Evolutionary conservation across 1,140 invertebrate genomes (phyloP).

Genomic region (Ctenoplectra terminalis): DNA sequence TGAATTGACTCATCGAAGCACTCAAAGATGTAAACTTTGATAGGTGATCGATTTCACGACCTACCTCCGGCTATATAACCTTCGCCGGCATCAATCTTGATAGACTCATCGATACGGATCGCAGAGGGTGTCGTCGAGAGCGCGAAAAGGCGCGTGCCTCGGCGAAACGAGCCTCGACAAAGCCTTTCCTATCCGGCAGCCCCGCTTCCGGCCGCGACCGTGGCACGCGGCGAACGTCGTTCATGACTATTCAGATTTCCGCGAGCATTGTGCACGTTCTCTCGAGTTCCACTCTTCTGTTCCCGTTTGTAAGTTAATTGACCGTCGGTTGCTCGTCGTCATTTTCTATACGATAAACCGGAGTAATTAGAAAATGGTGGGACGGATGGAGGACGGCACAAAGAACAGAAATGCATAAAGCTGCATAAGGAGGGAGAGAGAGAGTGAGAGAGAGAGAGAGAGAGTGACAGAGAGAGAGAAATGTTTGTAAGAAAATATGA

Average conservation of each 20-base stretch:
- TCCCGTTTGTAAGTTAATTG: slow-evolving; percentile 49
- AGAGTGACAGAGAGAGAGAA: no score
- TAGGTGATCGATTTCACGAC: no score
- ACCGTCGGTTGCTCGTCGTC: not conserved
- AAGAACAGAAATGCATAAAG: slow-evolving; percentile 13
- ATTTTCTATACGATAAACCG: slow-evolving; percentile 24
- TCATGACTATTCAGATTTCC: slow-evolving; percentile 49
- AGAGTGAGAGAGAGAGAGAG: no score
- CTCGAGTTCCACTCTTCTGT: not conserved
- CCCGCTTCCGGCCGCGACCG: not conserved
- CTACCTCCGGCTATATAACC: no score
- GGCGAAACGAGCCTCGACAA: not conserved
- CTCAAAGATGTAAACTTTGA: no score
- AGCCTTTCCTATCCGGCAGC: not conserved
- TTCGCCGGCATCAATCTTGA: slow-evolving; percentile 5
- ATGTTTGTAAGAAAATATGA: no score
- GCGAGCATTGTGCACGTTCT: slow-evolving; percentile 4
- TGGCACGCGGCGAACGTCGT: not conserved
- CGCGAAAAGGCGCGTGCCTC: not conserved
- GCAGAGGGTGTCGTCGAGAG: not conserved
- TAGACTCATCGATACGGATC: slow-evolving; percentile 11
- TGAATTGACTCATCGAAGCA: no score
- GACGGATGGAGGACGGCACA: not conserved
- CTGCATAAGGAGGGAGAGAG: not conserved
- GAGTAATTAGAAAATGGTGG: slow-evolving; percentile 18